Evolutionary conservation across 1,140 invertebrate species (phyloP).

Genomic region (Solenopsis invicta): DNA sequence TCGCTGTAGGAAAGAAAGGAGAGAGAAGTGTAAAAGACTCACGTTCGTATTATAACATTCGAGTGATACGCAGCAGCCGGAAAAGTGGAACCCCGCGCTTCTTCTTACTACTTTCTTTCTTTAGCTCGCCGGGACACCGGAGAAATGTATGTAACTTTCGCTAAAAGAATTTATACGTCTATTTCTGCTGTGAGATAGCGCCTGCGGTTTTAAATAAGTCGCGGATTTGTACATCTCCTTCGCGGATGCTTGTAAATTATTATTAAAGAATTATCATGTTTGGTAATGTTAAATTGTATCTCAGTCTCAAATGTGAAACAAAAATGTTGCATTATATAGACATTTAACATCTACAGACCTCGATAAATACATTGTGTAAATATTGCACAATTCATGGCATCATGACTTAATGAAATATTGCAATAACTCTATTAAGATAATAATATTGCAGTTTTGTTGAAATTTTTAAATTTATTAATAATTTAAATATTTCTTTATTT

Average conservation of each 20-base stretch:
- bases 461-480: no score
- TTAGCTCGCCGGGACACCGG: conserved; percentile 61
- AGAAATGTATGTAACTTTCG: conserved; percentile 67
- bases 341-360: background rate
- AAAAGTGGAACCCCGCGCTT: conserved; percentile 50
- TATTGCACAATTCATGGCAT: no score
- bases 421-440: no score
- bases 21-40: background rate
- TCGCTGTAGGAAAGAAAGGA: conserved; percentile 79
- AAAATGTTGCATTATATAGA: background rate
- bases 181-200: conserved; percentile 30
- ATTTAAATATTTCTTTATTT: no score
- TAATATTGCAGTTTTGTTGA: no score
- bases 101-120: conserved; percentile 61
- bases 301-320: background rate
- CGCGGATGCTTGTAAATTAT: background rate
- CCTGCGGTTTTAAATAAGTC: conserved; percentile 1
- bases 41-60: background rate
- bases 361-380: no score
- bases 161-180: conserved; percentile 67
- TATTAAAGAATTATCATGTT: background rate
- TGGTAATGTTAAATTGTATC: background rate
- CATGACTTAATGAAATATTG: no score
- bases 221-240: conserved; percentile 27
- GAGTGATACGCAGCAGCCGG: conserved; percentile 39